Evolutionary conservation across 2,113 vertebrate species (phyloP), one percentile per base, ranked within the genome.

Genomic region (Urocynchramus pylzowi): DNA sequence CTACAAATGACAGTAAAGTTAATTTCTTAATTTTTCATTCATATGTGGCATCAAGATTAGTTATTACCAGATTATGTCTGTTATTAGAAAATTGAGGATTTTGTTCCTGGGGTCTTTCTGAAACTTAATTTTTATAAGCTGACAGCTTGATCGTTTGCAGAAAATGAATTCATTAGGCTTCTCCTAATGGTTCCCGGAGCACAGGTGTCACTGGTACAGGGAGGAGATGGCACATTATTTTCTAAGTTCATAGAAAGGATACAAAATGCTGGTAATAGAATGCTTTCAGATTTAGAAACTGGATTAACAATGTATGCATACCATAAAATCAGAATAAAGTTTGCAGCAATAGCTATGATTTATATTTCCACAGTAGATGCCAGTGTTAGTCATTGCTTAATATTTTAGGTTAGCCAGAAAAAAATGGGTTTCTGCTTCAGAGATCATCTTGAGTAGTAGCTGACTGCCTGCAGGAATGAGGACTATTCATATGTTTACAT

Each of bases 221-320:
- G 27, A 67, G 11, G 17, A 85, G 13, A 65, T n/a, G 37, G 30
- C 30, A 52, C 7, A 3, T 83, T 77, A 20, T 91, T 94, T 79
- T 65, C 23, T 24, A 61, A 83, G 24, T 80, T 67, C 20, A 30
- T 79, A n/a, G 67, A 68, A 93, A 88, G 47, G 23, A 89, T 95
- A 76, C 30, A 73, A 97, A 95, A 81, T 74, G 31, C 28, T 82
- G 41, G 53, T 80, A 47, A 73, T 41, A 44, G 45, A 80, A 84
- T 71, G 41, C 67, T 96, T 87, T 84, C 78, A 89, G 57, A 24
- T 96, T 95, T 71, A 61, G 57, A 89, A 95, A 75, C 33, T 44
- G 18, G 27, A 77, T 77, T 87, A 67, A 83, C 56, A 74, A 6
- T 41, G 18, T 49, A 74, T 21, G 76, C 80, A 37, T 77, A 64